These are phyloP conservation scores for Gobius niger DNA, from an alignment of 2,113 vertebrate species.

Conservation along the genomic window DNA sequence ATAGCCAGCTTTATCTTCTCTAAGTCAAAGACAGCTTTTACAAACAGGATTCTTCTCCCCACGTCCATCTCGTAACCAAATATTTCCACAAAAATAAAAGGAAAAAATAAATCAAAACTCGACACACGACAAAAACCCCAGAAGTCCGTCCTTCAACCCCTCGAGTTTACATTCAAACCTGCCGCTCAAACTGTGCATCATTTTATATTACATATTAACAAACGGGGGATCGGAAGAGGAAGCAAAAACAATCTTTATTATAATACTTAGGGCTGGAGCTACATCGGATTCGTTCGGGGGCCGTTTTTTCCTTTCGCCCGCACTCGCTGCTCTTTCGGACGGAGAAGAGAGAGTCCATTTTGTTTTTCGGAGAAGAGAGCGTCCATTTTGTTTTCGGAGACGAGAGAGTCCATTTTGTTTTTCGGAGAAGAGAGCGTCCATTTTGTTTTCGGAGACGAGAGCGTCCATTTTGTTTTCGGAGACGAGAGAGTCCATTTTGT, in stretches of 20 bases:
- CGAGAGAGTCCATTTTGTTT: not conserved
- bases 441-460: too few relatives aligned
- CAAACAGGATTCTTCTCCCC: conserved; percentile 95
- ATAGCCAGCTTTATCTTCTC: conserved; percentile 81
- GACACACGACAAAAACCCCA: conserved; percentile 66
- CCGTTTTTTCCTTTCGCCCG: too few relatives aligned
- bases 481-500: not conserved
- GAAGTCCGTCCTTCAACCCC: conserved; percentile 47
- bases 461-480: not conserved
- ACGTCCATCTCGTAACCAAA: conserved; percentile 72
- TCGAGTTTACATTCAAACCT: conserved; percentile 68
- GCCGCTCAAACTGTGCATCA: conserved; percentile 36
- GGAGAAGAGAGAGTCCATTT: not conserved
- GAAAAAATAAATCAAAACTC: conserved; percentile 57
- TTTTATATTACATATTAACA: conserved; percentile 78
- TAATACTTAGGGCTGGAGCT: not conserved
- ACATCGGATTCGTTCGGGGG: not conserved
- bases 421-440: not conserved
- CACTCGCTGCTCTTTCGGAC: too few relatives aligned
- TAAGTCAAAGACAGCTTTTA: conserved; percentile 90
- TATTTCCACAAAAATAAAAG: conserved; percentile 55
- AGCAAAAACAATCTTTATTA: conserved; percentile 49
- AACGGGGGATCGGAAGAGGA: conserved; percentile 20
- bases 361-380: too few relatives aligned
- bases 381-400: not conserved